Percentiles rank a stretch among this genome's conserved stretches.
phyloP scores from a whole-genome alignment of 2,888 invertebrate species.

The Ochropleura plecta region DNA sequence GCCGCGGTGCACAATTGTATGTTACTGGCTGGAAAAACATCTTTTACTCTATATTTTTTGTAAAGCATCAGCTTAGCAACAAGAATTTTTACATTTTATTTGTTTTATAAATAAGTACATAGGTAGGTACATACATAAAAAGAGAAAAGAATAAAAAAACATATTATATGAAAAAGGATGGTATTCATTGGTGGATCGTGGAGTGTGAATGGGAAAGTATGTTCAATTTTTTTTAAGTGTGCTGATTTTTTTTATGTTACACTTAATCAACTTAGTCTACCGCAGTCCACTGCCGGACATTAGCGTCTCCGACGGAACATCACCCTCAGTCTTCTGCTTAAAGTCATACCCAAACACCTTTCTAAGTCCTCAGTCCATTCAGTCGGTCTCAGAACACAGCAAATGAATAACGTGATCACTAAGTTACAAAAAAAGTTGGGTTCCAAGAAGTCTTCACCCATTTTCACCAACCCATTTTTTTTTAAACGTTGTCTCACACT shows the following conservation, averaged over 20 bases:
- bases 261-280: neutral
- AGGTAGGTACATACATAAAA: no score
- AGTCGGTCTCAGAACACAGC: neutral
- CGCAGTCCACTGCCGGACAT: neutral
- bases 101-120: neutral
- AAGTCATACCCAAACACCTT: neutral
- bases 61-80: neutral
- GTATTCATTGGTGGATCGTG: no score
- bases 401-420: neutral
- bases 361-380: neutral
- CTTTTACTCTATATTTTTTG: neutral
- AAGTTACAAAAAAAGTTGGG: neutral
- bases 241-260: no score
- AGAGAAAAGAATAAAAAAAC: no score
- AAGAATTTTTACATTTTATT: neutral
- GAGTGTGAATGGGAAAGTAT: neutral
- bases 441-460: neutral
- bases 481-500: no score
- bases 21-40: slow-evolving; percentile 11
- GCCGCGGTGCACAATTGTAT: slow-evolving; percentile 65
- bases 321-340: neutral
- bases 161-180: no score
- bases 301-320: neutral
- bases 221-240: neutral
- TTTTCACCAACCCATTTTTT: no score